Conservation (phyloP, 1,140 invertebrate species). For the Cyrtorhinus lividipennis region DNA sequence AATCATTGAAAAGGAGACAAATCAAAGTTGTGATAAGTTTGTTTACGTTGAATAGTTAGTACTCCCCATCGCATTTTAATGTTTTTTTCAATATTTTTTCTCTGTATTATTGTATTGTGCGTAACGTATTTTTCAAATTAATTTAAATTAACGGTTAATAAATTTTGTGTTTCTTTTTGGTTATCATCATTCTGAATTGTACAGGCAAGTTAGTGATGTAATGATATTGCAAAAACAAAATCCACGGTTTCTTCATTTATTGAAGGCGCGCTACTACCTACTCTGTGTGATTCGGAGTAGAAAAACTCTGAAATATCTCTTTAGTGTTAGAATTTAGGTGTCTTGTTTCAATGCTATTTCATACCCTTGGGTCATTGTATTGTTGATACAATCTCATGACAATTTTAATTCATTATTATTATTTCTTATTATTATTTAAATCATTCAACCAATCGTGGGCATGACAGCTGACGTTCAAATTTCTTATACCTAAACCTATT, state of each 20-base stretch:
- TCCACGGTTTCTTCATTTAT: slow-evolving; percentile 5
- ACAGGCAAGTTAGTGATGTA: background rate
- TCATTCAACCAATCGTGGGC: background rate
- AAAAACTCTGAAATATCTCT: background rate
- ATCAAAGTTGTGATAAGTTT: slow-evolving; percentile 1
- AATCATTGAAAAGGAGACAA: slow-evolving; percentile 4
- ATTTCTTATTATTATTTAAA: background rate
- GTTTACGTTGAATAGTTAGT: background rate
- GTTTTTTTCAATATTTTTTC: background rate
- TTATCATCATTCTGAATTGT: background rate
- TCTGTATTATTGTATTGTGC: background rate
- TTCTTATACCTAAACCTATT: no score
- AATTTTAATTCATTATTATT: background rate
- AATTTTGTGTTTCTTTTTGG: background rate
- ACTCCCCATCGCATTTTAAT: background rate
- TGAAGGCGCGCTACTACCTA: background rate
- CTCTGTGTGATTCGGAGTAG: background rate
- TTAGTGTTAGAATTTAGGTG: background rate
- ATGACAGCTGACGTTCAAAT: no score
- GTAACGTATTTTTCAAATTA: background rate
- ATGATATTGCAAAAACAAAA: background rate
- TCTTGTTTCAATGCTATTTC: background rate
- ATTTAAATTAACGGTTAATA: background rate
- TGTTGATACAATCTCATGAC: background rate
- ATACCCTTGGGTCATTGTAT: background rate